phyloP scores from a whole-genome alignment of 2,797 vertebrate genomes.

The Cryptoprocta ferox region DNA sequence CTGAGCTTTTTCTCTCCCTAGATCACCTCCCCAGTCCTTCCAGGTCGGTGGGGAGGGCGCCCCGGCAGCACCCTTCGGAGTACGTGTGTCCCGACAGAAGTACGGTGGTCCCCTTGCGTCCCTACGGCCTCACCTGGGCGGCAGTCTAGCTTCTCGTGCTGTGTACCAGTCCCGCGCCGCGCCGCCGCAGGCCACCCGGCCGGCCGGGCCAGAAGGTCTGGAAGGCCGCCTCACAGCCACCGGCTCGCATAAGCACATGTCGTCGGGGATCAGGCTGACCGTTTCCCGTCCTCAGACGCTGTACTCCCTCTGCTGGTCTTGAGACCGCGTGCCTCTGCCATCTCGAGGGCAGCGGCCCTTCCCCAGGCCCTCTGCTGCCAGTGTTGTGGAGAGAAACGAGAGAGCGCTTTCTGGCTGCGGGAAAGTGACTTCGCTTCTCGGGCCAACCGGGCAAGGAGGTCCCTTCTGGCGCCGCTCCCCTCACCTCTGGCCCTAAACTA shows the following conservation, averaged over 20 bases:
- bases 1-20: background rate
- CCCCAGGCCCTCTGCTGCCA: too few relatives aligned
- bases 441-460: background rate
- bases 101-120: fast-evolving
- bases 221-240: fast-evolving
- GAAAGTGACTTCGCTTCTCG: background rate
- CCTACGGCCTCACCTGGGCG: background rate
- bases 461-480: background rate
- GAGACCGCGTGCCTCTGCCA: background rate
- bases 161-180: background rate
- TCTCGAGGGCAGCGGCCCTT: background rate
- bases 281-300: background rate
- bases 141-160: background rate
- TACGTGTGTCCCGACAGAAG: background rate
- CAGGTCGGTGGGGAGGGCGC: background rate
- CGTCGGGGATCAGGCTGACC: too few relatives aligned
- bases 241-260: background rate
- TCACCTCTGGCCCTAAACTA: background rate
- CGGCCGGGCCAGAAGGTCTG: background rate
- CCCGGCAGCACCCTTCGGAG: background rate
- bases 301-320: slow-evolving; percentile 36
- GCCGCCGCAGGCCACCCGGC: background rate
- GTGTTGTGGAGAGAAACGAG: background rate
- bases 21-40: background rate
- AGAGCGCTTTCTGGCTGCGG: background rate